Base-by-base conservation (phyloP, 2,113 vertebrate species). In the Sarotherodon lohbergeri region DNA sequence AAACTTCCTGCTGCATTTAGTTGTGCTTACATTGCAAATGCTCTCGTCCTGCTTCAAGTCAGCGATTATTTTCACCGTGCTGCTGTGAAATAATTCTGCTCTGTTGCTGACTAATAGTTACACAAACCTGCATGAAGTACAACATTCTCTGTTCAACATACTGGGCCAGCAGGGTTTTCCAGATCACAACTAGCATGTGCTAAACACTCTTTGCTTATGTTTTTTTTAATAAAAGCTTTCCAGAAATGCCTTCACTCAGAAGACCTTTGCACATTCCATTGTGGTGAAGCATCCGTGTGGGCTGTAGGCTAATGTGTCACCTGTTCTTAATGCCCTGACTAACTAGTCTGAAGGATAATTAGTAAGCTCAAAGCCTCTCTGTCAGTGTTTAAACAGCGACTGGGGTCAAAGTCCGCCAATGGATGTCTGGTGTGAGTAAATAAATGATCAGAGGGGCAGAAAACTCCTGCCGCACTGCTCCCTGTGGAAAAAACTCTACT, bases 401-500 rank as follows among this genome's bases (percentile, higher is more conserved):
- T 3, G 10, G 55, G 94, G 63, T 94, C 94, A 92, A 73, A 66
- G 95, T 96, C 90, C 89, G 81, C 63, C 56, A 78, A 80, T 61
- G 80, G 41, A 88, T 48, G 81, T 56, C 50, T 73, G 50, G 66
- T 82, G 87, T 84, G 86, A 80, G 88, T 80, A 89, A 71, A 82
- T 82, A 79, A 91, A 92, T 84, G 86, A 73, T 83, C 81, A 73
- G 22, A 76, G 1, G 12, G 4, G 76, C 5, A 63, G 36, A 76
- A 83, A 90, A 13, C 27, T 27, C 12, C 81, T 54, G 27, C 39
- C 9, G 22, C 27, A 3, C 61, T 36, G 29, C 50, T 55, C 14
- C 54, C n/a, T 63, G 55, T 61, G 12, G 54, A 39, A 78, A 19
- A 36, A 56, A n/a, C 57, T 19, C 4, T 7, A n/a, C 27, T 78